Evolutionary conservation across 2,113 vertebrate species (phyloP), one percentile per base, ranked within the genome.

Genomic region (Microcebus jonahi): DNA sequence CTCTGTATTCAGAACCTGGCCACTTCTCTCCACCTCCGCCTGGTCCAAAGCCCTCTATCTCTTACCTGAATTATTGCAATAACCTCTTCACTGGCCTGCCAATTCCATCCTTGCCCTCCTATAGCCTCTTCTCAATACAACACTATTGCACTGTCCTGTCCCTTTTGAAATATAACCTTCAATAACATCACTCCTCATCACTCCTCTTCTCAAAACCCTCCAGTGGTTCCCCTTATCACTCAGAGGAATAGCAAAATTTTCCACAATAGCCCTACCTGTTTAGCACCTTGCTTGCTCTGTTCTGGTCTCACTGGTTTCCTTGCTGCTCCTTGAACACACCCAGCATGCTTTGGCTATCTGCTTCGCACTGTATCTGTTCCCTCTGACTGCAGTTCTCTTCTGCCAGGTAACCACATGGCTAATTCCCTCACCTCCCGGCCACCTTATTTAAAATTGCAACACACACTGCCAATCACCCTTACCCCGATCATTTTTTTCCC

Each of bases 401-500:
- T 10, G 15, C 20, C 34, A 50, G 31, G 31, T 25, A n/a, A 18
- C 50, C 34, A 10, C 1, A 18, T 27, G 42, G 7, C 61, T 70
- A 36, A 75, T 39, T 48, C 48, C 25, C 55, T 67, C 18, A 34
- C 21, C 20, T 93, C 39, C 34, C 53, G 50, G 57, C 12, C 65
- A 25, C 36, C 29, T 65, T 53, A 61, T 81, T 86, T 80, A 85
- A 85, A 80, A 42, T 2, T 68, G 20, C 17, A 42, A 15, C 42
- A 57, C 7, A n/a, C 8, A 34, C 23, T 50, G 31, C 39, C 36
- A 68, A 42, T 42, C 48, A 55, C 12, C 67, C 63, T 42, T 39
- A 50, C 6, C n/a, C 9, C 57, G 68, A 50, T 42, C 77, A 36
- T 5, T 85, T 83, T 75, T 91, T 86, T 91, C 82, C 34, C 76